Evolutionary conservation across 2,113 vertebrate species (phyloP).

Genomic region (Clinocottus analis): DNA sequence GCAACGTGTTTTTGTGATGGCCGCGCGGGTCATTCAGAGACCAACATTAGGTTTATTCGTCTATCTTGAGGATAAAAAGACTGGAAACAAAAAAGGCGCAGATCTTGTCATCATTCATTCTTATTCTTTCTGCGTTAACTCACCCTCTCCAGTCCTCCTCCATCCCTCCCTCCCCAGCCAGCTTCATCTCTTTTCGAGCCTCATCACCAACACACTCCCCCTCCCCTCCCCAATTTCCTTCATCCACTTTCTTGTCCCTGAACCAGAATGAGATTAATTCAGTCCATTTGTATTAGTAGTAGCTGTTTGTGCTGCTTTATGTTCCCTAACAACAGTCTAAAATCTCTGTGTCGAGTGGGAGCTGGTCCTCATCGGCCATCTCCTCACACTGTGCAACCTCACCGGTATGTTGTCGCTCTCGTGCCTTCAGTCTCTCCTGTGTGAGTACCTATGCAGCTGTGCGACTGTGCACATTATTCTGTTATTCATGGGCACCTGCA

Average conservation of each 20-base stretch:
- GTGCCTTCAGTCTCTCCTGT: not conserved
- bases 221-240: constrained; percentile 46
- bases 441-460: constrained; percentile 26
- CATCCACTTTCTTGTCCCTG: constrained; percentile 65
- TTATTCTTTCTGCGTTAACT: constrained; percentile 70
- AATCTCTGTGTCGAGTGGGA: constrained; percentile 11
- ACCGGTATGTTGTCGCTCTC: constrained; percentile 8
- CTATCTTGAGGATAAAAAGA: constrained; percentile 10
- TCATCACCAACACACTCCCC: constrained; percentile 53
- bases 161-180: not conserved
- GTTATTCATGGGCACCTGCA: constrained; percentile 22
- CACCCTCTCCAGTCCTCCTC: constrained; percentile 41
- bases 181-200: constrained; percentile 65
- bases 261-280: constrained; percentile 76
- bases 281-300: constrained; percentile 69
- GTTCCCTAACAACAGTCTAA: constrained; percentile 44
- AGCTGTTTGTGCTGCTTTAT: constrained; percentile 52
- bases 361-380: constrained; percentile 24
- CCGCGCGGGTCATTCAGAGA: not conserved
- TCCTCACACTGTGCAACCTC: constrained; percentile 20
- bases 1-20: not conserved
- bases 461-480: not conserved
- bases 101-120: constrained; percentile 66
- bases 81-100: constrained; percentile 28
- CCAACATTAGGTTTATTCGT: not conserved